Conservation (phyloP, 2,888 invertebrate genomes). For the Temnothorax rugatulus region DNA sequence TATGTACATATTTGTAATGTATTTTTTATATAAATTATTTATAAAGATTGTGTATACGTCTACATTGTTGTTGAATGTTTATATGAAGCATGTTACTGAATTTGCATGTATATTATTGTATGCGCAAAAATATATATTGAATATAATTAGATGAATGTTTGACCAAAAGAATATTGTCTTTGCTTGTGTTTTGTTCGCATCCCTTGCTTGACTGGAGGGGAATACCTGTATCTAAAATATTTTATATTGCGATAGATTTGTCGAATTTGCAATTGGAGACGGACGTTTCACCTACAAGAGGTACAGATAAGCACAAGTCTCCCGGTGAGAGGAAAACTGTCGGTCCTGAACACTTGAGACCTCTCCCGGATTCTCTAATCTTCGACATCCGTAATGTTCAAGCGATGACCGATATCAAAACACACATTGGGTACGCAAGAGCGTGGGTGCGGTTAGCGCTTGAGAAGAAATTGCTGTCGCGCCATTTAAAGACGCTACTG, state of each 20-base stretch:
- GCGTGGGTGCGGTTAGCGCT: conserved; percentile 98
- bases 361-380: conserved; percentile 93
- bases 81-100: conserved; percentile 59
- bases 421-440: conserved; percentile 97
- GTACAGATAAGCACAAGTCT: conserved; percentile 81
- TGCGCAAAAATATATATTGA: not conserved
- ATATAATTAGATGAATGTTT: conserved; percentile 31
- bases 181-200: conserved; percentile 21
- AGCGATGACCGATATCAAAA: conserved; percentile 99
- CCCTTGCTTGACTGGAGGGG: not conserved
- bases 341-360: conserved; percentile 88
- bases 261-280: conserved; percentile 93
- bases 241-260: conserved; percentile 88
- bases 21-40: conserved; percentile 7
- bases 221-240: conserved; percentile 22
- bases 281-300: conserved; percentile 87
- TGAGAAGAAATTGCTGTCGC: conserved; percentile 98
- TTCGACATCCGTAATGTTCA: conserved; percentile 97
- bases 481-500: conserved; percentile 95
- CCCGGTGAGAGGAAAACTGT: conserved; percentile 87
- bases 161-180: conserved; percentile 6
- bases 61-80: conserved; percentile 11
- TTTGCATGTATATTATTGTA: conserved; percentile 63
- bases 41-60: not conserved
- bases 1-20: not conserved